phyloP scores from a whole-genome alignment of 2,797 vertebrate species.

The Galago senegalensis region DNA sequence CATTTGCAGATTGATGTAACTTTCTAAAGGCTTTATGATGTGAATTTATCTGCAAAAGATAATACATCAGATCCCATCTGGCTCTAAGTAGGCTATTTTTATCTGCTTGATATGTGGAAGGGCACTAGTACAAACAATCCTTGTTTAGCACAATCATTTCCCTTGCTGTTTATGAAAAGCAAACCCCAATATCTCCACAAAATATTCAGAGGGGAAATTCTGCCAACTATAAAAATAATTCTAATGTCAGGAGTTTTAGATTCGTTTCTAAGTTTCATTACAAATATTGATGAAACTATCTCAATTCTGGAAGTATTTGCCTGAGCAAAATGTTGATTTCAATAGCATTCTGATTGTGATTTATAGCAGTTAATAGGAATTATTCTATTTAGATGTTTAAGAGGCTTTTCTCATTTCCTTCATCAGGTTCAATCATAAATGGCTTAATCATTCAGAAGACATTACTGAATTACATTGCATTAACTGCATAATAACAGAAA shows the following conservation, averaged over 20 bases:
- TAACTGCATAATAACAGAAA: constrained; percentile 77
- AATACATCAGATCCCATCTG: background rate
- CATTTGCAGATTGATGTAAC: background rate
- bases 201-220: constrained; percentile 36
- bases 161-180: background rate
- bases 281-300: constrained; percentile 69
- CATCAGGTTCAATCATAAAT: constrained; percentile 72
- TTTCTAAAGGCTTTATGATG: background rate
- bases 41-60: background rate
- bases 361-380: constrained; percentile 77
- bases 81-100: background rate
- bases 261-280: constrained; percentile 70
- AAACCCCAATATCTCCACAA: background rate
- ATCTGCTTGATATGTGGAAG: background rate
- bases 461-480: constrained; percentile 80
- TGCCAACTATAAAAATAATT: constrained; percentile 41
- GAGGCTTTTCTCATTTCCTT: constrained; percentile 82
- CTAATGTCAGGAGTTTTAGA: constrained; percentile 47
- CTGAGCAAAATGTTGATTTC: constrained; percentile 42
- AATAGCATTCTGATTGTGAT: constrained; percentile 60
- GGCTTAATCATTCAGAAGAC: constrained; percentile 73
- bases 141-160: background rate
- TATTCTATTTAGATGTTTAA: constrained; percentile 77
- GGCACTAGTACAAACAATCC: background rate
- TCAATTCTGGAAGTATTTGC: constrained; percentile 63